Evolutionary conservation across 92 coral and sea anemone species (phyloP).

Genomic region (Epizoanthus scotinus): DNA sequence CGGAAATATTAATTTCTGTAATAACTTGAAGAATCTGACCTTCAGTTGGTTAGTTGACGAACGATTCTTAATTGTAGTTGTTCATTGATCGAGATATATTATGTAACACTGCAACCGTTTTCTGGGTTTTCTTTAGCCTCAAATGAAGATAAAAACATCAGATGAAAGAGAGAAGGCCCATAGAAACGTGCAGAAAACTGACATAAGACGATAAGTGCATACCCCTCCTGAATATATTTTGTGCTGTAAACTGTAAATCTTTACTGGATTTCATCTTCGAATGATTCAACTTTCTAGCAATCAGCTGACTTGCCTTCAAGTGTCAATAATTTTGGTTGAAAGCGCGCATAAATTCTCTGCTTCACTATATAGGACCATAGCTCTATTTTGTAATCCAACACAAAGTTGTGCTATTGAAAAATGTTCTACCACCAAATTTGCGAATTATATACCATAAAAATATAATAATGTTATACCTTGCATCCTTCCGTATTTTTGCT

Average conservation of each 20-base stretch:
- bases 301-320: slow-evolving; percentile 16
- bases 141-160: neutral
- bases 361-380: slow-evolving; percentile 4
- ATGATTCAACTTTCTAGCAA: slow-evolving; percentile 9
- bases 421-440: too few species aligned
- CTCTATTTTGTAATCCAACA: neutral
- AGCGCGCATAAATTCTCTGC: slow-evolving; percentile 31
- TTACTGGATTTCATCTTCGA: neutral
- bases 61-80: neutral
- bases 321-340: slow-evolving; percentile 29
- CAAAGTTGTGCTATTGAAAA: too few species aligned
- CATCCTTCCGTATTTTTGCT: too few species aligned
- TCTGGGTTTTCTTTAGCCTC: neutral
- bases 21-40: slow-evolving; percentile 33
- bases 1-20: slow-evolving; percentile 41
- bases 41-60: neutral
- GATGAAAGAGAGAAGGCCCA: too few species aligned
- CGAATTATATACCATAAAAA: too few species aligned
- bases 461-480: too few species aligned
- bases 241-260: neutral
- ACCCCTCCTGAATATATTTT: neutral
- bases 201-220: too few species aligned
- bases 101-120: neutral
- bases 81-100: neutral
- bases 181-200: too few species aligned